Evolutionary conservation across 1,140 invertebrate genomes (phyloP), one percentile per base, ranked within the genome.

Genomic region (Myzus persicae): DNA sequence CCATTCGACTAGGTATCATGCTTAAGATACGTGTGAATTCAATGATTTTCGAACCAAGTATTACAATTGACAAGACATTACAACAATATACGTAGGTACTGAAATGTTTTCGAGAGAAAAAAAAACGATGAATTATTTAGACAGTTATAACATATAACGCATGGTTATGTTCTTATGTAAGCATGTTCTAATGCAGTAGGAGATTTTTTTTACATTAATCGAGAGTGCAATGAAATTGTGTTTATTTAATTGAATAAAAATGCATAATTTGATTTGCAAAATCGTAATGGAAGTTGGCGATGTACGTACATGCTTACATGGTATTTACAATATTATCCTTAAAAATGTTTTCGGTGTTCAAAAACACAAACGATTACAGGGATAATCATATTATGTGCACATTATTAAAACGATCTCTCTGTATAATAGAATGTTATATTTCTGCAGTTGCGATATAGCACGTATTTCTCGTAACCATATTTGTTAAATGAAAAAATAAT

Each of bases 401-500:
- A 44, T 44, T 44, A n/a, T 76, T 36, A n/a, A 67, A n/a, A 76
- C 6, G 36, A 76, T n/a, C 31, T 14, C 14, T 14, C 5, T n/a
- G 31, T n/a, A 76, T 1, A 51, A 9, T 51, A 76, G n/a, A 76
- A 4, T n/a, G 31, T 76, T n/a, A 76, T 36, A n/a, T 26, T 51
- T 20, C 31, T 76, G 5, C 59, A 76, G 59, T 5, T 76, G 31
- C 5, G 31, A 76, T n/a, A 76, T n/a, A 76, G 59, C 31, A 76
- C 31, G 31, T 76, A n/a, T 76, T 76, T n/a, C 11, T 76, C 18
- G 59, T n/a, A 18, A 76, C 59, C 59, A 76, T 76, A 76, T 76
- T 76, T n/a, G 59, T 76, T n/a, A n/a, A 76, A 76, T 36, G 59
- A 76, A 76, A 76, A 76, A 67, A n/a, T n/a, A n/a, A 76, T 76